Evolutionary conservation across 1,140 invertebrate species (phyloP).

Genomic region (Caenorhabditis elegans): WBcel235 BX284604.4:7132001-7132500

Average conservation of each 20-base stretch:
- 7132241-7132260: constrained; percentile 27
- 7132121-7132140: background rate
- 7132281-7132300: constrained; percentile 68
- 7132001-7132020: background rate
- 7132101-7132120: too few species aligned
- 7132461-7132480: too few species aligned
- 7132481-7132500: too few species aligned
- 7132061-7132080: background rate
- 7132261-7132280: constrained; percentile 40
- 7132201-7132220: background rate
- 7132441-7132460: background rate
- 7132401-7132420: constrained; percentile 97
- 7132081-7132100: too few species aligned
- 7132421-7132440: constrained; percentile 79
- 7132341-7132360: constrained; percentile 81
- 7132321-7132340: constrained; percentile 69
- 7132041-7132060: background rate
- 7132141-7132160: background rate
- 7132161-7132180: background rate
- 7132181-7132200: background rate
- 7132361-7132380: constrained; percentile 95
- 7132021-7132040: constrained; percentile 20
- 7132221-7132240: background rate
- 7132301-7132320: constrained; percentile 68
- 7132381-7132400: constrained; percentile 93